These are phyloP conservation scores for Antheraea yamamai DNA, from an alignment of 2,888 invertebrate species.

Conservation along the genomic window DNA sequence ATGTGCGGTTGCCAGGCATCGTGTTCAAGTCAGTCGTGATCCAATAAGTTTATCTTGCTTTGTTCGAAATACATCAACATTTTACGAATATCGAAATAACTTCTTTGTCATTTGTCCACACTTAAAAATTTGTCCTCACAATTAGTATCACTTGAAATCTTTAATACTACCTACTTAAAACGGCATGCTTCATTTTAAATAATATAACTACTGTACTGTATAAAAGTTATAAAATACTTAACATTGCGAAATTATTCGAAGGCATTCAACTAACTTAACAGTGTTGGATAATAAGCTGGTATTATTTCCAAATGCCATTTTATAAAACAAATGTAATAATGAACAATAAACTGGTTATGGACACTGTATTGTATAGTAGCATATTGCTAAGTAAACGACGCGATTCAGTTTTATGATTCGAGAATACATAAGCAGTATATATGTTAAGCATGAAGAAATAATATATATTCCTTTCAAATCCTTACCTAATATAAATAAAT, in stretches of 20 bases:
- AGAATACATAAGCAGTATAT: constrained; percentile 24
- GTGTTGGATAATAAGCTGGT: background rate
- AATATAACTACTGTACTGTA: background rate
- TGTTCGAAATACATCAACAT: background rate
- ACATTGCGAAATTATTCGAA: background rate
- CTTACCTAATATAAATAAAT: constrained; percentile 22
- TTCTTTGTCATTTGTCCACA: background rate
- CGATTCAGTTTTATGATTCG: constrained; percentile 34
- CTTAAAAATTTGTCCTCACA: background rate
- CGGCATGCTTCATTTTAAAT: background rate
- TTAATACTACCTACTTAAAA: background rate
- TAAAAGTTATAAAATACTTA: background rate
- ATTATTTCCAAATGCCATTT: background rate
- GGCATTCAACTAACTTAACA: background rate
- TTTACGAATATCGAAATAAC: background rate
- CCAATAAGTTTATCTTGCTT: background rate
- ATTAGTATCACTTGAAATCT: background rate
- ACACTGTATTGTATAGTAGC: background rate
- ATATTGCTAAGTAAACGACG: constrained; percentile 36
- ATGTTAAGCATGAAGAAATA: constrained; percentile 2
- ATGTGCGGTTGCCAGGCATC: background rate
- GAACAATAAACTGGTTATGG: background rate
- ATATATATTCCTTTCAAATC: background rate
- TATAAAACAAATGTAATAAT: background rate
- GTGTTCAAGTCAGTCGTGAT: background rate